These are phyloP conservation scores for Chymomyza fuscimana DNA, from an alignment of 2,888 invertebrate genomes.

Conservation along the genomic window DNA sequence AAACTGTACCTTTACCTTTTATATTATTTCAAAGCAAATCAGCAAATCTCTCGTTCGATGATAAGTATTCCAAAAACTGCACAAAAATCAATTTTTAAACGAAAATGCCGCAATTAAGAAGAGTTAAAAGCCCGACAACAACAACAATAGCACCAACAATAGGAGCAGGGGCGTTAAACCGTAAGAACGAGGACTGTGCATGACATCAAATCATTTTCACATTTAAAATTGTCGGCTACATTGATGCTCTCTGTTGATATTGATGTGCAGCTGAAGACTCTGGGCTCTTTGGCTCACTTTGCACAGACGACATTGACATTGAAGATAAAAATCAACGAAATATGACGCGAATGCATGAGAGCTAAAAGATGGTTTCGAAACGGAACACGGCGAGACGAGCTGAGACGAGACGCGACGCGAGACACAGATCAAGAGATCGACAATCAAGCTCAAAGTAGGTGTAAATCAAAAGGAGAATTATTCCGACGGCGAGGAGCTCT, in stretches of 20 bases:
- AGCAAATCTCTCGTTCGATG: neutral
- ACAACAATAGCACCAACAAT: neutral
- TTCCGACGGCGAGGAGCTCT: slow-evolving; percentile 19
- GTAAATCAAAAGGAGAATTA: slow-evolving; percentile 29
- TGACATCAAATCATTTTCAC: neutral
- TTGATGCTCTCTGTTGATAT: slow-evolving; percentile 20
- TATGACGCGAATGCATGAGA: neutral
- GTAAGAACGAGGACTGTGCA: slow-evolving; percentile 3
- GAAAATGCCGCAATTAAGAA: slow-evolving; percentile 65
- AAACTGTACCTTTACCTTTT: neutral
- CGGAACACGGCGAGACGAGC: slow-evolving; percentile 18
- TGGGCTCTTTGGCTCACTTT: slow-evolving; percentile 37
- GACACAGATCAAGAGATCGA: slow-evolving; percentile 3
- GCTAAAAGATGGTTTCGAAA: slow-evolving; percentile 17
- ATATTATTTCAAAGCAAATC: neutral
- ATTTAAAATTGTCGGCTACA: neutral
- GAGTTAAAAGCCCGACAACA: slow-evolving; percentile 52
- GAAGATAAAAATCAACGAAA: slow-evolving; percentile 59
- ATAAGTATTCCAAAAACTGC: neutral
- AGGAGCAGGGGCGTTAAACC: slow-evolving; percentile 29
- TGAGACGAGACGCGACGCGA: slow-evolving; percentile 21
- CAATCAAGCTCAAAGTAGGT: slow-evolving; percentile 29
- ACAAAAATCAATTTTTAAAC: slow-evolving; percentile 53
- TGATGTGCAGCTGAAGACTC: slow-evolving; percentile 40
- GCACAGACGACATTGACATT: slow-evolving; percentile 64